Evolutionary conservation across 2,888 invertebrate genomes (phyloP), one percentile per base, ranked within the genome.

Genomic region (Leucophenga maculata): DNA sequence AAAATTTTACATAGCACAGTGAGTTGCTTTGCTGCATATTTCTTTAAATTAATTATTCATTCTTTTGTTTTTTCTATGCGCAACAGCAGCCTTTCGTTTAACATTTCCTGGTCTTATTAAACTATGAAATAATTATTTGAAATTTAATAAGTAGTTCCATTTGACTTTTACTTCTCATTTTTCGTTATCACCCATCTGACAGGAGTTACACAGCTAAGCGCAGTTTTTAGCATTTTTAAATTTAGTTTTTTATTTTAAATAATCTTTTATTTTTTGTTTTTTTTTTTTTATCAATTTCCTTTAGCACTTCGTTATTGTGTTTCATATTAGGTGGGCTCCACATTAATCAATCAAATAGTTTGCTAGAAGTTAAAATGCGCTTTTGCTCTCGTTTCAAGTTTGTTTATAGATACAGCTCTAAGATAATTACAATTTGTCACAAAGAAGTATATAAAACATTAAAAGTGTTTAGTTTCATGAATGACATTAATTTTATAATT

Each of bases 151-250:
- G 11, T 8, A 32, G 3, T 32, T 32, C 11, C 11, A 11, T 39
- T 39, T 39, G 8, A 32, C 32, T 8, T 32, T 32, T 32, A 32
- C n/a, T n/a, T n/a, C 32, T 32, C 32, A 16, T 31, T 46, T 48
- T 26, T 65, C 26, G 74, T 79, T 85, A 82, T 87, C 83, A 86
- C 88, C 88, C 88, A 88, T 86, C 88, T 88, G 88, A 88, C 88
- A 88, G 85, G 87, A 88, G 88, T 88, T 88, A 87, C 77, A 78
- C 77, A 78, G 78, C 80, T 82, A 77, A 74, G 75, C 73, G 74
- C 68, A 66, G 55, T 67, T 68, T 71, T 32, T 55, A 31, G 14
- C n/a, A 32, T 50, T 68, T 46, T 65, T 46, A 46, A 46, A 46
- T n/a, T 69, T 50, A 16, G 50, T 50, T 39, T 59, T 67, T 22